Conservation (phyloP, 1,140 invertebrate genomes). For the Penaeus chinensis region DNA sequence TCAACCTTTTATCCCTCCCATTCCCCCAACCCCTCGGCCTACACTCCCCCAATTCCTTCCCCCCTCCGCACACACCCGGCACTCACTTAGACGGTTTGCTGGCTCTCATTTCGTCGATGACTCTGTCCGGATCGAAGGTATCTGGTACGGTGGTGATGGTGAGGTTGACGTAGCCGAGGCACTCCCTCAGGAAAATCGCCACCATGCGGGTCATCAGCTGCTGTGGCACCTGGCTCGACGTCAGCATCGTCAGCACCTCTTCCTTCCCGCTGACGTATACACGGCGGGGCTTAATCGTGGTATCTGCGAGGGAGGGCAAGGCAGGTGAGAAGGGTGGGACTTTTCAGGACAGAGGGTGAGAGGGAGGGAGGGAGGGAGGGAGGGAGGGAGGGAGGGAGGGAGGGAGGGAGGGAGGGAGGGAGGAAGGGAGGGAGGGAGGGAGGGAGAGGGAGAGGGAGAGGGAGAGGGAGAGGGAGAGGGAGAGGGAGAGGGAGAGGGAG, state of each 20-base stretch:
- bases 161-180: slow-evolving; percentile 53
- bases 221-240: slow-evolving; percentile 39
- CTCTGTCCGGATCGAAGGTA: slow-evolving; percentile 34
- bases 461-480: too few species aligned
- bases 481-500: too few species aligned
- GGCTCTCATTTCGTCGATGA: slow-evolving; percentile 33
- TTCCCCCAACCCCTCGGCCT: too few species aligned
- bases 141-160: slow-evolving; percentile 46
- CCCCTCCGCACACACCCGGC: too few species aligned
- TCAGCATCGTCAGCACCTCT: slow-evolving; percentile 38
- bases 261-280: slow-evolving; percentile 48
- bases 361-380: too few species aligned
- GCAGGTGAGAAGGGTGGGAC: background rate
- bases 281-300: slow-evolving; percentile 36
- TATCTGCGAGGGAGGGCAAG: background rate
- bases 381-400: too few species aligned
- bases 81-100: too few species aligned
- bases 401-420: too few species aligned
- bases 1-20: too few species aligned
- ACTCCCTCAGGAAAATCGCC: slow-evolving; percentile 49
- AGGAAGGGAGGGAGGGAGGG: too few species aligned
- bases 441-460: too few species aligned
- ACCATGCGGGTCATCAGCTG: slow-evolving; percentile 52
- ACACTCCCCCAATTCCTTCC: too few species aligned
- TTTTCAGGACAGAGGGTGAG: background rate